Evolutionary conservation across 2,888 invertebrate species (phyloP).

Genomic region (Vanessa cardui): DNA sequence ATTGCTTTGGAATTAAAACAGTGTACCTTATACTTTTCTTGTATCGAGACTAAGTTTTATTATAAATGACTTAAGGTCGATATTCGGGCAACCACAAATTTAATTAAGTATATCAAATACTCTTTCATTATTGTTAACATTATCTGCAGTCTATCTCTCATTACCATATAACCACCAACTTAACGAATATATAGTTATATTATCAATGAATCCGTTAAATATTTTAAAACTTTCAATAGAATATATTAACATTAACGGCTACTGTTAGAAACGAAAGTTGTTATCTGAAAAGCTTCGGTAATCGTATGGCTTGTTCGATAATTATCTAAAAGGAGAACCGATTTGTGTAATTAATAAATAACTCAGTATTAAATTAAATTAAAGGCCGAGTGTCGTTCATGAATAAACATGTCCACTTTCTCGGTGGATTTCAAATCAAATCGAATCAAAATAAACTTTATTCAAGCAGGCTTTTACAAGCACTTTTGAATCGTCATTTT

Average conservation of each 20-base stretch:
- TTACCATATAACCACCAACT: neutral
- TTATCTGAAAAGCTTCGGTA: constrained; percentile 32
- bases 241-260: constrained; percentile 28
- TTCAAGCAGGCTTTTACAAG: too few species aligned
- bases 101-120: neutral
- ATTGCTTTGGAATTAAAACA: too few species aligned
- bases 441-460: too few species aligned
- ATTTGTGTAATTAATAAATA: constrained; percentile 46
- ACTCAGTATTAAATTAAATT: constrained; percentile 39
- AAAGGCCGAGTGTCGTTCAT: constrained; percentile 42
- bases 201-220: constrained; percentile 22
- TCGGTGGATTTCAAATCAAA: constrained; percentile 8
- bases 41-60: too few species aligned
- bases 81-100: neutral
- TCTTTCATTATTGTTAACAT: neutral
- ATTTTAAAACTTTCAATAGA: constrained; percentile 3
- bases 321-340: constrained; percentile 39
- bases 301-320: constrained; percentile 32
- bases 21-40: too few species aligned
- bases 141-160: neutral
- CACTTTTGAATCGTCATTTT: too few species aligned
- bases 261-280: constrained; percentile 22
- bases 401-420: constrained; percentile 46
- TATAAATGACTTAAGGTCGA: too few species aligned
- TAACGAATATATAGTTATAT: constrained; percentile 22